Evolutionary conservation across 2,797 vertebrate species (phyloP).

Genomic region (Gymnoscopelus braueri): DNA sequence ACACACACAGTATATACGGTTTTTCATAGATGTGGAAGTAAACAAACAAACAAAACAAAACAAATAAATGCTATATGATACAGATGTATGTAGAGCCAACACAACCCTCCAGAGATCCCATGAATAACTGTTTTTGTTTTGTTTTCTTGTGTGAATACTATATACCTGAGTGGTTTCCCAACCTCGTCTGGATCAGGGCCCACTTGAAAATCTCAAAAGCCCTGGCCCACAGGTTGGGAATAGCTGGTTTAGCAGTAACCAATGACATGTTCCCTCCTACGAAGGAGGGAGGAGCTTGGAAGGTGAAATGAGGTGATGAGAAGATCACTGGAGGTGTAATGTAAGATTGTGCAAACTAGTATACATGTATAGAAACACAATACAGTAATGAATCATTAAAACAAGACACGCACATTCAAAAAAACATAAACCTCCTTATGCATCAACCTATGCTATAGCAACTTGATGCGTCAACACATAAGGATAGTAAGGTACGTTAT

Average conservation of each 20-base stretch:
- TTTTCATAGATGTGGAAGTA: neutral
- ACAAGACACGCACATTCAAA: constrained; percentile 45
- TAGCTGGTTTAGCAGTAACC: no score
- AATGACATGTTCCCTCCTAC: no score
- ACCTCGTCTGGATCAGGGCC: no score
- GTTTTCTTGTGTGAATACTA: no score
- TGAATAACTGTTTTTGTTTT: no score
- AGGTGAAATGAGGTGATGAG: neutral
- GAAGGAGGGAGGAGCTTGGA: neutral
- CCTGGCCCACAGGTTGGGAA: no score
- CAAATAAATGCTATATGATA: neutral
- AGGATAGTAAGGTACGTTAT: constrained; percentile 24
- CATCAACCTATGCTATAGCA: constrained; percentile 6
- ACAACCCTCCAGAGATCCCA: no score
- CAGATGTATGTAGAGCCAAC: no score
- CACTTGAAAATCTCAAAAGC: no score
- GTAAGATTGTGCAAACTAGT: constrained; percentile 10
- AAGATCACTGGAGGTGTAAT: neutral
- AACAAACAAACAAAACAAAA: constrained; percentile 1
- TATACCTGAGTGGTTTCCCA: no score
- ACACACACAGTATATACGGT: neutral
- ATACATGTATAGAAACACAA: constrained; percentile 33
- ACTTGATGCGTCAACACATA: neutral
- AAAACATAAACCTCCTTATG: constrained; percentile 24
- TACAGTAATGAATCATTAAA: constrained; percentile 47